Conservation (phyloP, 2,797 vertebrate genomes). For the Pteronotus mesoamericanus region DNA sequence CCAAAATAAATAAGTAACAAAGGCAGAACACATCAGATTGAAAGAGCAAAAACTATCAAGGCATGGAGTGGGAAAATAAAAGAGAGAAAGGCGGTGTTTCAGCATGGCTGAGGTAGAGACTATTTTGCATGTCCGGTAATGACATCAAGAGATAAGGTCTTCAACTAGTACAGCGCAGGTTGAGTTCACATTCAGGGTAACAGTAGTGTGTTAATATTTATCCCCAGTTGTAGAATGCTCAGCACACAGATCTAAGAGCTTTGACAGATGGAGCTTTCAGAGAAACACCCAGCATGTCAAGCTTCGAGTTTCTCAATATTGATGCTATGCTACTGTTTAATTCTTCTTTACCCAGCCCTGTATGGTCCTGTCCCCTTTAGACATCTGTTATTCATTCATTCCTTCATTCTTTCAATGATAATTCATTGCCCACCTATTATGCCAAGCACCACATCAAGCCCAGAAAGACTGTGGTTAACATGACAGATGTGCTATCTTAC, state of each 20-base stretch:
- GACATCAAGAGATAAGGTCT: neutral
- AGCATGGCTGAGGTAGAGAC: neutral
- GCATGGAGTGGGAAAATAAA: neutral
- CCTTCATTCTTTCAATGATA: neutral
- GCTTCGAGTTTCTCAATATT: neutral
- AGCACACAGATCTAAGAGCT: neutral
- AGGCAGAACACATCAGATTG: neutral
- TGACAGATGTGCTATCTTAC: neutral
- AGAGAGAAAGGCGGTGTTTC: neutral
- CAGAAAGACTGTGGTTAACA: neutral
- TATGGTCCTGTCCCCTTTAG: neutral
- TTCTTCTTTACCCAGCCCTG: neutral
- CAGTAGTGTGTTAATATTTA: slow-evolving; percentile 8
- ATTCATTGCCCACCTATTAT: neutral
- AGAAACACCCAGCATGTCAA: neutral
- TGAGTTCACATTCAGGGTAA: neutral
- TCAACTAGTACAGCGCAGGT: neutral
- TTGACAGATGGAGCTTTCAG: neutral
- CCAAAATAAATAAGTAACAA: neutral
- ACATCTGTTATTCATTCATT: neutral
- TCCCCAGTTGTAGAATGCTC: neutral
- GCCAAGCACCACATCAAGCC: neutral
- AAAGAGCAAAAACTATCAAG: neutral
- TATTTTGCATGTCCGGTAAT: neutral
- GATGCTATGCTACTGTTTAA: neutral